Evolutionary conservation across 2,113 vertebrate species (phyloP), one percentile per base, ranked within the genome.

Genomic region (Notarius lentiginosus): DNA sequence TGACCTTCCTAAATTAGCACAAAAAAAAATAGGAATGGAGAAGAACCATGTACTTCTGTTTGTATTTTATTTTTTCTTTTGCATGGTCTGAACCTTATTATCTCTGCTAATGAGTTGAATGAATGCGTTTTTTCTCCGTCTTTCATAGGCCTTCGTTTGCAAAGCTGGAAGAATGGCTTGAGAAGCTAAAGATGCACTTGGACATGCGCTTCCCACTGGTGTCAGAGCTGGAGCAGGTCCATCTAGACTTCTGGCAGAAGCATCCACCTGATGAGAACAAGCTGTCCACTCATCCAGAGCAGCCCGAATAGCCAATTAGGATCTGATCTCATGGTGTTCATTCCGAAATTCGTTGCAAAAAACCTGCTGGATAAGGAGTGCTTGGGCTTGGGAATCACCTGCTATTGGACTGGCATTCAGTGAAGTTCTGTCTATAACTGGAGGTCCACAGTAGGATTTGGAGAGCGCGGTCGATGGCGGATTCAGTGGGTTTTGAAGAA

Each of bases 91-190:
- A 47, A 47, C 2, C 30, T 47, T 75, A 49, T 10, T 24, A 22
- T 49, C 47, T 51, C 10, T 76, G 9, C 34, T 75, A 11, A 51
- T 75, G 41, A 12, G 20, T 73, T 75, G 47, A 49, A 73, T 41
- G 41, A 41, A 41, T 41, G 41, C 4, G 41, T 41, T 41, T 22
- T 0, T 86, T 86, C 55, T 83, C 82, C 56, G 41, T 41, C 41
- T 41, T 5, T 90, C 61, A 20, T 89, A 99, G 98, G 87, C 97
- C 97, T 0, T 94, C 96, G 70, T 99, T 99, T 83, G 75, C 94
- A 83, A 98, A 96, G 93, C 94, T 99, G 93, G 97, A 97, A 85
- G 97, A 97, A 89, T 99, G 97, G 98, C 92, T 99, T 91, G 96
- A 98, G 90, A 96, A 96, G 77, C 96, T 99, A 41, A 96, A 94